Conservation (phyloP, 92 coral and sea anemone species). For the Pocillopora meandrina region DNA sequence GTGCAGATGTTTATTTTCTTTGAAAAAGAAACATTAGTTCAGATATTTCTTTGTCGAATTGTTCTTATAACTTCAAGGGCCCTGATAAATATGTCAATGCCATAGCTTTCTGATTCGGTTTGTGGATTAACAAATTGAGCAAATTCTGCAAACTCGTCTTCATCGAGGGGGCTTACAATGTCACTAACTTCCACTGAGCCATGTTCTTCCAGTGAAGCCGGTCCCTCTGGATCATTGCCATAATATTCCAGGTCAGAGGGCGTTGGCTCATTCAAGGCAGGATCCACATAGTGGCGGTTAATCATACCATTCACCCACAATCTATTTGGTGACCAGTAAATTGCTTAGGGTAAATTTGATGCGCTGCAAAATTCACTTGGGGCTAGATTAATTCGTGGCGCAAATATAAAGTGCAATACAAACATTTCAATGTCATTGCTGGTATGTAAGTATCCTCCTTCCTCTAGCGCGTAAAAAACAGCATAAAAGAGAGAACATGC, state of each 20-base stretch:
- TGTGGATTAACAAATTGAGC: slow-evolving; percentile 46
- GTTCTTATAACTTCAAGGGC: slow-evolving; percentile 34
- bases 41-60: slow-evolving; percentile 28
- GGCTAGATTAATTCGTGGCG: slow-evolving; percentile 24
- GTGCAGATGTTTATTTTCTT: slow-evolving; percentile 20
- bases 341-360: slow-evolving; percentile 48
- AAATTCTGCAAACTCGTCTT: slow-evolving; percentile 43
- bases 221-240: slow-evolving; percentile 41
- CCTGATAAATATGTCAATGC: slow-evolving; percentile 55
- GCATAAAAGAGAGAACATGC: slow-evolving; percentile 42
- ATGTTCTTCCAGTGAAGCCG: slow-evolving; percentile 49
- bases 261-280: slow-evolving; percentile 33
- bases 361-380: slow-evolving; percentile 41
- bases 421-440: slow-evolving; percentile 19
- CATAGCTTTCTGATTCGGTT: slow-evolving; percentile 50
- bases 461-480: slow-evolving; percentile 56
- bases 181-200: slow-evolving; percentile 4
- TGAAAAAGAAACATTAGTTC: slow-evolving; percentile 25
- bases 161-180: slow-evolving; percentile 52
- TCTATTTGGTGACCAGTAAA: slow-evolving; percentile 56
- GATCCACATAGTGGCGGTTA: slow-evolving; percentile 41
- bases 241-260: slow-evolving; percentile 46
- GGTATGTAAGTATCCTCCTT: slow-evolving; percentile 23
- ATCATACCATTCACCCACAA: slow-evolving; percentile 54
- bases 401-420: slow-evolving; percentile 15